These are phyloP conservation scores for Cephalotes varians DNA, from an alignment of 2,888 invertebrate species.

Conservation along the genomic window DNA sequence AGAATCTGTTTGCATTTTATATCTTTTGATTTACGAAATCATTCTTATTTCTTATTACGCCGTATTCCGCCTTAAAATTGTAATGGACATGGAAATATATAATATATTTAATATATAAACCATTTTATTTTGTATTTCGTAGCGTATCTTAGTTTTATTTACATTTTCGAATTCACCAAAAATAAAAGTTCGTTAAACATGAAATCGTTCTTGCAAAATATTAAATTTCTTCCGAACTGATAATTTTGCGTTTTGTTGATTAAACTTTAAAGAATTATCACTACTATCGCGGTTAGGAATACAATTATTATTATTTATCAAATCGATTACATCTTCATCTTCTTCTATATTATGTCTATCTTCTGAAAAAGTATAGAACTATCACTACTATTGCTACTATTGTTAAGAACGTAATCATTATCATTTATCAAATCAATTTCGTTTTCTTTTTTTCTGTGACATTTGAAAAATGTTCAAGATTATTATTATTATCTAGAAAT, in stretches of 20 bases:
- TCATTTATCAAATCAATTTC: too few species aligned
- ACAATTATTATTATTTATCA: too few species aligned
- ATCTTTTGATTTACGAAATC: slow-evolving; percentile 2
- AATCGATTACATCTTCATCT: too few species aligned
- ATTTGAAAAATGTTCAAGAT: too few species aligned
- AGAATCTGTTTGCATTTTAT: not conserved
- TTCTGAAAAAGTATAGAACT: too few species aligned
- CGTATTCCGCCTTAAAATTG: slow-evolving; percentile 20
- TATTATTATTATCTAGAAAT: too few species aligned
- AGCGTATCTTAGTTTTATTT: not conserved
- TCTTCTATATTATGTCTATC: too few species aligned
- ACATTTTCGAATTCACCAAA: not conserved
- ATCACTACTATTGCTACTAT: too few species aligned
- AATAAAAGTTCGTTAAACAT: slow-evolving; percentile 10
- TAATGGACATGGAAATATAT: slow-evolving; percentile 16
- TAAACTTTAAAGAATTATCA: not conserved
- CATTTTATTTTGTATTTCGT: not conserved
- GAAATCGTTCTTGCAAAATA: slow-evolving; percentile 1
- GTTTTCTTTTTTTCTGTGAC: too few species aligned
- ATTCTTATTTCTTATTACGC: not conserved
- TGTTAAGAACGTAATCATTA: too few species aligned
- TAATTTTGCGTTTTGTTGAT: not conserved
- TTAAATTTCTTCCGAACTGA: not conserved
- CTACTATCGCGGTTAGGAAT: not conserved
- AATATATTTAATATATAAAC: not conserved